A percentile compares a stretch with the other conserved stretches of the same genome.
phyloP scores from a whole-genome alignment of 2,113 vertebrate species.

The Entomyzon cyanotis region DNA sequence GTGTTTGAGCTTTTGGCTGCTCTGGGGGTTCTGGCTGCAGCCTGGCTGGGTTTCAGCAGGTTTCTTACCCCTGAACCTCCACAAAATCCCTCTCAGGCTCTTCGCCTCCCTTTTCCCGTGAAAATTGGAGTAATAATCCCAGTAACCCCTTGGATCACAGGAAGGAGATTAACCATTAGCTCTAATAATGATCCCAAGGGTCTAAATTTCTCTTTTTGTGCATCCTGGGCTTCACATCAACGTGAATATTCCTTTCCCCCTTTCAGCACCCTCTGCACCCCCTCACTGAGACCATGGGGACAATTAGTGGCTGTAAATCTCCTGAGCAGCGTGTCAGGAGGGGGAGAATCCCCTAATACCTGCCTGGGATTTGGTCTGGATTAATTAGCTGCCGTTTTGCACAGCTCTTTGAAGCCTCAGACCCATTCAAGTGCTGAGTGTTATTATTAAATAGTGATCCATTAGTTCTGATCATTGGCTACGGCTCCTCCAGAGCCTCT shows the following conservation, averaged over 20 bases:
- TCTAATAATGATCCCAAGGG: background rate
- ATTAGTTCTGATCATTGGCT: slow-evolving; percentile 13
- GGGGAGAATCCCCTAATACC: background rate
- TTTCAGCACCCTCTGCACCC: background rate
- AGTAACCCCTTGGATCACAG: background rate
- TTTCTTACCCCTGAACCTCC: background rate
- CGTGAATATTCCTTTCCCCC: background rate
- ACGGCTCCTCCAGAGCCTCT: background rate
- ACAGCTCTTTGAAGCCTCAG: background rate
- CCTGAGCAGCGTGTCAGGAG: background rate
- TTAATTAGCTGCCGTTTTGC: slow-evolving; percentile 15
- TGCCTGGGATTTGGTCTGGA: background rate
- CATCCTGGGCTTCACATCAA: background rate
- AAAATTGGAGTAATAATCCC: background rate
- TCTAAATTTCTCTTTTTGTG: background rate
- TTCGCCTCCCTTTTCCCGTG: background rate
- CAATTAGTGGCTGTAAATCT: background rate
- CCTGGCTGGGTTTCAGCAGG: background rate
- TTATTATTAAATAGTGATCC: background rate
- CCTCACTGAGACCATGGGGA: background rate
- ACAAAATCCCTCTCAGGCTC: background rate
- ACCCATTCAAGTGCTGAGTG: background rate
- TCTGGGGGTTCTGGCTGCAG: background rate
- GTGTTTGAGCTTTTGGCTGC: background rate
- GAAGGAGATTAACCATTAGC: background rate